These are phyloP conservation scores for Neolamprologus falcicula DNA, from an alignment of 2,113 vertebrate species.

Conservation along the genomic window DNA sequence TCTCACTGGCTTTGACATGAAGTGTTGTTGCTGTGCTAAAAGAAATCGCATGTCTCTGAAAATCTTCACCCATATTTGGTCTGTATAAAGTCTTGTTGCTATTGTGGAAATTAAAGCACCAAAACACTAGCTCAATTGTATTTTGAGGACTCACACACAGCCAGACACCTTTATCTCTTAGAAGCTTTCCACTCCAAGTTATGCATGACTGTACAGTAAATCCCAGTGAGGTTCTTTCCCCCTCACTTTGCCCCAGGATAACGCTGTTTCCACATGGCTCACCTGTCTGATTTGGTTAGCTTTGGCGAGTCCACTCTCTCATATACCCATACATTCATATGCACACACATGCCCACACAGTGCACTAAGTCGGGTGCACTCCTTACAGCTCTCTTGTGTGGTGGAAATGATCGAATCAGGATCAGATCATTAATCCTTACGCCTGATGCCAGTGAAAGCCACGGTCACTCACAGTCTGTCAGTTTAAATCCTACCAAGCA, in stretches of 20 bases:
- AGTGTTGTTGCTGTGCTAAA: background rate
- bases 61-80: background rate
- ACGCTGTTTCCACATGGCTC: conserved; percentile 34
- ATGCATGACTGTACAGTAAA: conserved; percentile 2
- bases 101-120: background rate
- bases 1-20: background rate
- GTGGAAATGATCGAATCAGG: conserved; percentile 22
- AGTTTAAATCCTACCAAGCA: conserved; percentile 11
- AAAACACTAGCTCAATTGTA: background rate
- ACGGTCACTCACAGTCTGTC: background rate
- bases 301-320: background rate
- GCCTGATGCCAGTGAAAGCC: background rate
- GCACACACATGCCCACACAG: background rate
- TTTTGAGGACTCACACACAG: background rate
- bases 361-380: background rate
- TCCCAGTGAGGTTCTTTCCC: background rate
- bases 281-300: conserved; percentile 35
- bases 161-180: background rate
- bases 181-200: background rate
- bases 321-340: background rate
- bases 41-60: background rate
- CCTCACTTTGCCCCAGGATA: conserved; percentile 1
- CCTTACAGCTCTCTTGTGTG: background rate
- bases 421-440: conserved; percentile 33
- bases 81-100: background rate